Base-by-base conservation (phyloP, 2,113 vertebrate genomes). In the Pituophis catenifer region DNA sequence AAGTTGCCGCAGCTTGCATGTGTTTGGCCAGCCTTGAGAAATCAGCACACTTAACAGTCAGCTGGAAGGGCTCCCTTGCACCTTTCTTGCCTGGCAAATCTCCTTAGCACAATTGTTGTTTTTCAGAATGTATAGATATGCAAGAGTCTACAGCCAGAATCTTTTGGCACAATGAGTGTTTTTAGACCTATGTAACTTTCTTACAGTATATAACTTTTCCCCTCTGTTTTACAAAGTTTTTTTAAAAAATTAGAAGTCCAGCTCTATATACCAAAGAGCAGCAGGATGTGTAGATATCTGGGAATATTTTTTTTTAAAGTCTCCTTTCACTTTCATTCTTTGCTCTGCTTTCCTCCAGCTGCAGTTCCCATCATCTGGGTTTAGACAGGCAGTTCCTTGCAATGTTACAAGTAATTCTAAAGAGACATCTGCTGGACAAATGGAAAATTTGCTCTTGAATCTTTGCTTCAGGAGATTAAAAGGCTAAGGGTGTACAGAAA, bases 401-500 rank as follows among this genome's bases (percentile, higher is more conserved):
- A 53, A 15, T 26, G 52, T 58, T 81, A 90, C 52, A 23, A 93
- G 52, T 81, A 91, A 44, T 89, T 90, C 91, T 2, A 0, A 94
- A 91, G 90, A n/a, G 58, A 5, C 91, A 94, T 38, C 70, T 93
- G 19, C 1, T 8, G 94, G 29, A 92, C 21, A 92, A 89, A n/a
- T 53, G 8, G 15, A 53, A 89, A 94, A 94, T 19, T 91, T 44
- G 8, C 75, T 81, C 33, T 17, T 81, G 75, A 9, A 75, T 57
- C 70, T 93, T 95, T 95, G 62, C 24, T 62, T 92, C 44, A 52
- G 65, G 94, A 93, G 52, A 87, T 93, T 81, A 86, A 44, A 52
- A 44, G 44, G 55, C 89, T 81, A 24, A 33, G 59, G 13, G 70
- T 23, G 1, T 26, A 90, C 86, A 89, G 26, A 62, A 75, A 21